Evolutionary conservation across 2,113 vertebrate genomes (phyloP).

Genomic region (Corapipo altera): DNA sequence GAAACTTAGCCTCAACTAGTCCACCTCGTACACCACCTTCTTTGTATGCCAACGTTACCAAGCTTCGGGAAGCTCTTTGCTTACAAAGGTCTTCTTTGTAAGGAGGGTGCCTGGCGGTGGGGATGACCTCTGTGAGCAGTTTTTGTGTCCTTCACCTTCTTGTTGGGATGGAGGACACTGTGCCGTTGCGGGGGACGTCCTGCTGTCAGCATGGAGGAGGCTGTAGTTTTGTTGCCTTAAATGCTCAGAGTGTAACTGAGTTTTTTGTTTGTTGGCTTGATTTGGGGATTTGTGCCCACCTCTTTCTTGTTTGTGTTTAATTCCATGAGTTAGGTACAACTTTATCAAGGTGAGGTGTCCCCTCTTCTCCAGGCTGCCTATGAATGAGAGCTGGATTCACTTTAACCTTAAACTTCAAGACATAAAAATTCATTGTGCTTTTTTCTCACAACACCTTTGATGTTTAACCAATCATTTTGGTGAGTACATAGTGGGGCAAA

Average conservation of each 20-base stretch:
- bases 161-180: accelerated
- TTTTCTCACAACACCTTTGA: neutral
- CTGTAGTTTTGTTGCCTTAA: neutral
- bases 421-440: neutral
- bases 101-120: neutral
- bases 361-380: neutral
- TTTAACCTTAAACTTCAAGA: neutral
- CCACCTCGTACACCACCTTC: neutral
- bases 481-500: neutral
- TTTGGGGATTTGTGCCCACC: accelerated
- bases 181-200: neutral
- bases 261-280: neutral
- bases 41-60: neutral
- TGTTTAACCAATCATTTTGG: neutral
- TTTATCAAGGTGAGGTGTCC: neutral
- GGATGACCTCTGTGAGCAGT: neutral
- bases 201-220: neutral
- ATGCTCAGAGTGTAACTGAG: neutral
- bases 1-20: neutral
- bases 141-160: neutral
- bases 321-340: neutral
- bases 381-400: neutral
- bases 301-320: neutral
- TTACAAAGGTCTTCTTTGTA: neutral
- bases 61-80: neutral